These are phyloP conservation scores for Noctua pronuba DNA, from an alignment of 2,888 invertebrate genomes.

Conservation along the genomic window DNA sequence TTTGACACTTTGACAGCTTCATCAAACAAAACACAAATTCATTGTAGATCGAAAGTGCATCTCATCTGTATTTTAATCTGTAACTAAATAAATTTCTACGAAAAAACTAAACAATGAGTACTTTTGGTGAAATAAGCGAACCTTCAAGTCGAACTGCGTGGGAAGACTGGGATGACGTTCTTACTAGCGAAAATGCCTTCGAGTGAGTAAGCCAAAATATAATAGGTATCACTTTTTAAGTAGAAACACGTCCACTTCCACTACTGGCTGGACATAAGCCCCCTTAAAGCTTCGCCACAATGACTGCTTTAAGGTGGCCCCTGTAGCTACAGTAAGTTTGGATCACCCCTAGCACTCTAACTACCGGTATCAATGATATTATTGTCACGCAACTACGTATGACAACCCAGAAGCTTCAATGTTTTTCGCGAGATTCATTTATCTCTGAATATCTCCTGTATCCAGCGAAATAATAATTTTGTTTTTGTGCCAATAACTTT, in stretches of 20 bases:
- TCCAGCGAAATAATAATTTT: background rate
- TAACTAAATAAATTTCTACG: background rate
- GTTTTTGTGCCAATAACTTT: background rate
- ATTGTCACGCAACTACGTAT: background rate
- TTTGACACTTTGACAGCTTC: constrained; percentile 32
- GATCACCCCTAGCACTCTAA: background rate
- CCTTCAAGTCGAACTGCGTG: constrained; percentile 83
- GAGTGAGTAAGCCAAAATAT: constrained; percentile 67
- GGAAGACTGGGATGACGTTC: constrained; percentile 87
- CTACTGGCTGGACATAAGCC: no score
- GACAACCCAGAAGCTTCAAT: background rate
- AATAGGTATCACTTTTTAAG: background rate
- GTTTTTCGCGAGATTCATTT: background rate
- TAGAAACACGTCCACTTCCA: no score
- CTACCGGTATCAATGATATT: background rate
- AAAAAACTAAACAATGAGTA: constrained; percentile 71
- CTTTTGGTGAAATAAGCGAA: constrained; percentile 86
- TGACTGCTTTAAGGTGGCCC: background rate
- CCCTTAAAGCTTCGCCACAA: background rate
- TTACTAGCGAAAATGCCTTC: constrained; percentile 60
- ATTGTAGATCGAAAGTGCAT: constrained; percentile 38
- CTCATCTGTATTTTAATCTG: no score
- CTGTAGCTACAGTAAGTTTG: background rate
- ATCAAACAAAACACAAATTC: constrained; percentile 41
- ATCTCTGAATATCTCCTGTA: background rate